A percentile compares a stretch with the other conserved stretches of the same genome.
These are phyloP conservation scores for Conger conger DNA, from an alignment of 2,113 vertebrate species.

Conservation along the genomic window DNA sequence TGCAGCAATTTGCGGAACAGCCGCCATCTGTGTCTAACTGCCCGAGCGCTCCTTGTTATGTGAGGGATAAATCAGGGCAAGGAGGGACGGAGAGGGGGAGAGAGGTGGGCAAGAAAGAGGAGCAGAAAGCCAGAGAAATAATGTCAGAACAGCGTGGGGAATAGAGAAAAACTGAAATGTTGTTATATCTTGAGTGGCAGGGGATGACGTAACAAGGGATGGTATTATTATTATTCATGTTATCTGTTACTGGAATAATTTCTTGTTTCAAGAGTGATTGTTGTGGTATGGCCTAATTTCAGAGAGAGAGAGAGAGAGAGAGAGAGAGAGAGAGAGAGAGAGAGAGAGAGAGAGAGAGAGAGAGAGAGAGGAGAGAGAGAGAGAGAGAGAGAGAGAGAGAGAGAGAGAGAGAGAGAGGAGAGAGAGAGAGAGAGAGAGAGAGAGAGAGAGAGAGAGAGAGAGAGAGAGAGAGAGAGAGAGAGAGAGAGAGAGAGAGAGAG, in stretches of 20 bases:
- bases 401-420: no score
- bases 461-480: neutral
- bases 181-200: no score
- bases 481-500: neutral
- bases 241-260: no score
- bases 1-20: slow-evolving; percentile 28
- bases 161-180: neutral
- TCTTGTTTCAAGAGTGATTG: no score
- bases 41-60: slow-evolving; percentile 13
- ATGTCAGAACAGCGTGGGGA: neutral
- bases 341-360: neutral
- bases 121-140: neutral
- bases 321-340: neutral
- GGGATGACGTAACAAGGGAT: no score
- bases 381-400: neutral
- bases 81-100: neutral
- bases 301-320: neutral
- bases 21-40: slow-evolving; percentile 32
- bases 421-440: neutral
- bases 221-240: no score
- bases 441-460: neutral
- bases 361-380: neutral
- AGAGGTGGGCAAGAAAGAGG: neutral
- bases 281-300: neutral
- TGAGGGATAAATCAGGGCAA: slow-evolving; percentile 14